Evolutionary conservation across 2,888 invertebrate genomes (phyloP).

Genomic region (Lamellibrachia columna): DNA sequence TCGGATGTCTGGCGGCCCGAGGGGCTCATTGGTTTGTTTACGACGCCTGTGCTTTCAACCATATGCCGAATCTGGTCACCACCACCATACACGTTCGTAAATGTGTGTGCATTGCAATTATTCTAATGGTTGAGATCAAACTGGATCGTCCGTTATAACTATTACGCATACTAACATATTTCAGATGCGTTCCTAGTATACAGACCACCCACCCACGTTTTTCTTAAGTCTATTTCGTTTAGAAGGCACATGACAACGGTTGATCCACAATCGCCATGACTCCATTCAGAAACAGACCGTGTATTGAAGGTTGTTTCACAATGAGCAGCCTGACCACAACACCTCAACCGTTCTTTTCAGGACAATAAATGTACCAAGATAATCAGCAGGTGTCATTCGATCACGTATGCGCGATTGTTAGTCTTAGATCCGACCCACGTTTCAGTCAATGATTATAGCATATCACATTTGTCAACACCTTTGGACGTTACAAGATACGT

Average conservation of each 20-base stretch:
- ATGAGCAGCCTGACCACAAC: background rate
- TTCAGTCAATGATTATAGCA: background rate
- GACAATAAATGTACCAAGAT: background rate
- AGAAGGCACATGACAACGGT: background rate
- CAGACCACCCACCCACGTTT: background rate
- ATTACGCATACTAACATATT: too few species aligned
- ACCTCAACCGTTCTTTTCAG: background rate
- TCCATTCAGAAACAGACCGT: background rate
- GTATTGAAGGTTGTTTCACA: background rate
- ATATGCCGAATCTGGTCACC: too few species aligned
- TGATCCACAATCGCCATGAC: background rate
- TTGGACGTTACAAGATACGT: background rate
- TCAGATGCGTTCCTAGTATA: too few species aligned
- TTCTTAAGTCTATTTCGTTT: background rate
- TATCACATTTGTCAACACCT: background rate
- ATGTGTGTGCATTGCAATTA: too few species aligned
- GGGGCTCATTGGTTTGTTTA: too few species aligned
- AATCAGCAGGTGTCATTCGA: background rate
- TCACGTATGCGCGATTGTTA: background rate
- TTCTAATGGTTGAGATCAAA: too few species aligned
- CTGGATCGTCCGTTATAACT: too few species aligned
- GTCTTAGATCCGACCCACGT: background rate
- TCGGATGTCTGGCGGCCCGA: too few species aligned
- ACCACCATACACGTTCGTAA: too few species aligned
- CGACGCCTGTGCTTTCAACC: too few species aligned